These are phyloP conservation scores for Zapornia atra DNA, from an alignment of 2,113 vertebrate genomes.

Conservation along the genomic window DNA sequence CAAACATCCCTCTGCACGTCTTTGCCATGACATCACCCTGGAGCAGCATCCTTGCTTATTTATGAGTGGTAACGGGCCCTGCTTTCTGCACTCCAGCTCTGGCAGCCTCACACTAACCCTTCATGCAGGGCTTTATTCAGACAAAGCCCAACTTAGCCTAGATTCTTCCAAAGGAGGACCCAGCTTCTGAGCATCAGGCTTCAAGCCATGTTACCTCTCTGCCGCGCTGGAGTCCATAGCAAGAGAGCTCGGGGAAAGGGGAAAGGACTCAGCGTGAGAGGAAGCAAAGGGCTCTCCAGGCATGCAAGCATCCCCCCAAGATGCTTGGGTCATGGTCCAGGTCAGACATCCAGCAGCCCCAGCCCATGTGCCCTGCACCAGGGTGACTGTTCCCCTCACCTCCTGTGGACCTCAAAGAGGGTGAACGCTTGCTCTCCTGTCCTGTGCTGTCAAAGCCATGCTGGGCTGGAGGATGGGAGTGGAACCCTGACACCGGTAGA, in stretches of 20 bases:
- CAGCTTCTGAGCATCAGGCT: neutral
- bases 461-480: too few relatives aligned
- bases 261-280: neutral
- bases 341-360: neutral
- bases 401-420: neutral
- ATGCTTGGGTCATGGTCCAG: too few relatives aligned
- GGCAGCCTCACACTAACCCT: neutral
- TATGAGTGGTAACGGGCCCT: neutral
- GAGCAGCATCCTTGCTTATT: neutral
- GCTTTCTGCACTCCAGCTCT: neutral
- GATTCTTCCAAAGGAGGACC: accelerated
- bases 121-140: neutral
- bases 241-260: neutral
- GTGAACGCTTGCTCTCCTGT: neutral
- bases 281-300: neutral
- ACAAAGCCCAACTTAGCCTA: neutral
- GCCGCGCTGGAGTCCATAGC: accelerated
- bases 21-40: neutral
- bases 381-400: neutral
- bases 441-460: neutral
- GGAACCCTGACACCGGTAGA: too few relatives aligned
- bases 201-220: neutral
- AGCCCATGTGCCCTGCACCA: accelerated
- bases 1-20: neutral
- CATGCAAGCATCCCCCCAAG: neutral